Percentiles rank a stretch among this genome's conserved stretches.
Conservation (phyloP, 2,113 vertebrate genomes). For the Myodes glareolus region DNA sequence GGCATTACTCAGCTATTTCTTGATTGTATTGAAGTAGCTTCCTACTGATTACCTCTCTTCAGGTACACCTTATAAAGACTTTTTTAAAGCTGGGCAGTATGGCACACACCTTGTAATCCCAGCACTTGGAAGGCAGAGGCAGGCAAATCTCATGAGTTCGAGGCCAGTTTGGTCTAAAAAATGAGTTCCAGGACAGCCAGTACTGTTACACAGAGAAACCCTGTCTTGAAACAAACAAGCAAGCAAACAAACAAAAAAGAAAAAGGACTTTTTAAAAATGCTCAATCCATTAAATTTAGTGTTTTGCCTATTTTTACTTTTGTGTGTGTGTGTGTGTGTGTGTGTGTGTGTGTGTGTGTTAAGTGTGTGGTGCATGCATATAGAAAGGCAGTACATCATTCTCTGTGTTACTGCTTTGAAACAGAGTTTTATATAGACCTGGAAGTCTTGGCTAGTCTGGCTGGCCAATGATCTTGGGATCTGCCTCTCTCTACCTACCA, state of each 20-base stretch:
- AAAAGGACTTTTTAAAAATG: not conserved
- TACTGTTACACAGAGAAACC: too few species aligned
- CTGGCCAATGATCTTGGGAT: not conserved
- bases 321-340: not conserved
- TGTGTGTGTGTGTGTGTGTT: not conserved
- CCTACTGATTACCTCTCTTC: too few species aligned
- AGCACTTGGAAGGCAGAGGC: too few species aligned
- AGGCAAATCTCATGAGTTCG: too few species aligned
- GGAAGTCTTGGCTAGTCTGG: not conserved
- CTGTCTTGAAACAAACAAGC: too few species aligned
- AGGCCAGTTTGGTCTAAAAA: too few species aligned
- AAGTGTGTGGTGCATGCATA: not conserved
- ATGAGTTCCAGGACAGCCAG: too few species aligned
- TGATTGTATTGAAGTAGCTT: conserved; percentile 15
- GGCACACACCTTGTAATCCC: too few species aligned
- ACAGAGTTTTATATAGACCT: not conserved
- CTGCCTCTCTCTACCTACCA: not conserved
- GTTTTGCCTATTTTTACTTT: not conserved
- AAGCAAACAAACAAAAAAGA: too few species aligned
- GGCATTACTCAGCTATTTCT: conserved; percentile 41
- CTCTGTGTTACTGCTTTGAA: not conserved
- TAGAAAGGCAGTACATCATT: not conserved
- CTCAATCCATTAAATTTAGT: conserved; percentile 39
- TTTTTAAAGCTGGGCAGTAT: not conserved
- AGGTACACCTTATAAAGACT: too few species aligned